These are phyloP conservation scores for Latrodectus geometricus DNA, from an alignment of 1,140 invertebrate species.

Conservation along the genomic window DNA sequence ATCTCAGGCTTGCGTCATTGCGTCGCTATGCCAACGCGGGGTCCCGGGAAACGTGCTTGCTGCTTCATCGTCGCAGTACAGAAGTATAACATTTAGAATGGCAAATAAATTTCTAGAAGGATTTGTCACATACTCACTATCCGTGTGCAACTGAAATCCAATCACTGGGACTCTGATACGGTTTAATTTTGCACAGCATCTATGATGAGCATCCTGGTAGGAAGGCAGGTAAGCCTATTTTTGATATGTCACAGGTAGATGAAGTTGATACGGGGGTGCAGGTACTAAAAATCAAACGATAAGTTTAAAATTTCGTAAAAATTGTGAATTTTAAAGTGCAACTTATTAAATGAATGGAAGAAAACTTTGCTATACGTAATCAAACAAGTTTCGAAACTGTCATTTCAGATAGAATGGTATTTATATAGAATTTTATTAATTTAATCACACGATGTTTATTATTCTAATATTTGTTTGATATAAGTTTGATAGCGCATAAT, in stretches of 20 bases:
- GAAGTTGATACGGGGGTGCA: constrained; percentile 30
- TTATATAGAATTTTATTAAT: no score
- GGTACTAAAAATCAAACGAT: constrained; percentile 8
- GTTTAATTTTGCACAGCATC: not conserved
- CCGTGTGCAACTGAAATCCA: not conserved
- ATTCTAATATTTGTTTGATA: no score
- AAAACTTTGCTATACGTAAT: no score
- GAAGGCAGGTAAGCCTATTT: constrained; percentile 18
- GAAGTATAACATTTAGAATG: constrained; percentile 36
- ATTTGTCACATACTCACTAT: not conserved
- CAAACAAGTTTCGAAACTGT: no score
- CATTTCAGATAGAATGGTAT: no score
- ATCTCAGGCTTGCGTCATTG: constrained; percentile 61
- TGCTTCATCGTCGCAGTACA: constrained; percentile 43
- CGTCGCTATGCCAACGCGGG: constrained; percentile 44
- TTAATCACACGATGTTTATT: no score
- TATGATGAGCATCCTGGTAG: not conserved
- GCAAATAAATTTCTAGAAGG: not conserved
- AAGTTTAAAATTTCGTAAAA: no score
- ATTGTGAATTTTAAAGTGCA: no score
- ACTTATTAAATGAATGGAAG: no score
- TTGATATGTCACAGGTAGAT: constrained; percentile 37
- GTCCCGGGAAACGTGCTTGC: constrained; percentile 50
- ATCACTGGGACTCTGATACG: not conserved
- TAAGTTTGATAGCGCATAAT: no score